Evolutionary conservation across 2,888 invertebrate species (phyloP), one percentile per base, ranked within the genome.

Genomic region (Apamea anceps): DNA sequence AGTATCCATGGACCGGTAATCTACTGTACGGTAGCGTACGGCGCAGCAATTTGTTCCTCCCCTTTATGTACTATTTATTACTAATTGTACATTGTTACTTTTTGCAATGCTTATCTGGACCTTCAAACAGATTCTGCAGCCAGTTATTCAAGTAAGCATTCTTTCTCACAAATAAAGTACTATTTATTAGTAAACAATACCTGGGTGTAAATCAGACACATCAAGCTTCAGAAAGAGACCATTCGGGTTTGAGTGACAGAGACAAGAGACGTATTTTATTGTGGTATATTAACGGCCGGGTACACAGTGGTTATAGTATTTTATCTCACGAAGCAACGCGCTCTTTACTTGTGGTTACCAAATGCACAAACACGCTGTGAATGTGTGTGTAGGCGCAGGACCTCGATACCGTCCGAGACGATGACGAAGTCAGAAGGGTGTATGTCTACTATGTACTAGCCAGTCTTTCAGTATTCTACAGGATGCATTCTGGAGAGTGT

Each of bases 81-180:
- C 57, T 57, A 25, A 57, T 57, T 25, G 10, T 25, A 25, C 10
- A 25, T 57, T 57, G 25, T 57, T 57, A 57, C 57, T 57, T 80
- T 73, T 72, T 71, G 73, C 18, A 84, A 79, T 62, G 82, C 85
- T 70, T 80, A 2, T 25, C 73, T 80, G 82, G 82, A 82, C 8
- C 45, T 72, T 67, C 28, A 18, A 45, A 68, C 15, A 82, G 82
- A 82, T 45, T 80, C 85, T 54, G 65, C 51, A 62, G 28, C 13
- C 63, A 82, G 82, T 80, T 82, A 80, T 54, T 73, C 80, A 80
- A 65, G 82, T 82, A 82, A 82, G 81, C 45, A n/a, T 57, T 12
- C 12, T 57, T 57, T n/a, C 12, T n/a, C 57, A 57, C 57, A 57
- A 57, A 12, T 57, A 57, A 12, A 25, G 25, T 57, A 4, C 25